These are phyloP conservation scores for Cephus rjabovi DNA, from an alignment of 2,888 invertebrate genomes.

Conservation along the genomic window DNA sequence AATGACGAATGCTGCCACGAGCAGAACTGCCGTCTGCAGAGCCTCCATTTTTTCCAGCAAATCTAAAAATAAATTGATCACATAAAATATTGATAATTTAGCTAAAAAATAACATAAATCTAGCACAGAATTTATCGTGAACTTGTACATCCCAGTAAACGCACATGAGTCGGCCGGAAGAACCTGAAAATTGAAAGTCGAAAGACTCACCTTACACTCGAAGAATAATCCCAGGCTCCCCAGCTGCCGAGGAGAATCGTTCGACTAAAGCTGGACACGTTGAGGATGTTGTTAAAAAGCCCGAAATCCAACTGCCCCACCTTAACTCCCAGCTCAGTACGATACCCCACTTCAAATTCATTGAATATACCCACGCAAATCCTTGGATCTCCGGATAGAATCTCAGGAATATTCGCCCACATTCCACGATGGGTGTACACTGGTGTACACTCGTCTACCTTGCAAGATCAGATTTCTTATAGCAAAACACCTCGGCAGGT, in stretches of 20 bases:
- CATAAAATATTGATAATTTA: neutral
- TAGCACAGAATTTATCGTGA: too few relatives aligned
- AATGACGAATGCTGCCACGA: slow-evolving; percentile 30
- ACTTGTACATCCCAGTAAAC: too few relatives aligned
- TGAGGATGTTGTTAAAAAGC: slow-evolving; percentile 26
- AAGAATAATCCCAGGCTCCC: slow-evolving; percentile 17
- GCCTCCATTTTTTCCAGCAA: slow-evolving; percentile 33
- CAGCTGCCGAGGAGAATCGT: slow-evolving; percentile 31
- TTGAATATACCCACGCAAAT: slow-evolving; percentile 39
- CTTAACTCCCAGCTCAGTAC: slow-evolving; percentile 5
- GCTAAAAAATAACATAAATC: too few relatives aligned
- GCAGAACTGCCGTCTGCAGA: slow-evolving; percentile 45
- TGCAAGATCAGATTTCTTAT: slow-evolving; percentile 6
- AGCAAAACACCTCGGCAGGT: slow-evolving; percentile 9
- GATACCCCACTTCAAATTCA: slow-evolving; percentile 36
- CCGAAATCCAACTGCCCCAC: slow-evolving; percentile 24
- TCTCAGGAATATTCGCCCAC: slow-evolving; percentile 30
- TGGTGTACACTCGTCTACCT: slow-evolving; percentile 16
- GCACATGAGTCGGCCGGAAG: too few relatives aligned
- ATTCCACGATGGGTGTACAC: slow-evolving; percentile 8
- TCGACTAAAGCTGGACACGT: slow-evolving; percentile 15
- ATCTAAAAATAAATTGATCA: neutral
- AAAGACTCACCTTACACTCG: slow-evolving; percentile 6
- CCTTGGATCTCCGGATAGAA: slow-evolving; percentile 33
- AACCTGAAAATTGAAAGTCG: too few relatives aligned